Percentiles rank a stretch among this genome's conserved stretches.
phyloP scores from a whole-genome alignment of 2,113 vertebrate species.

The Actenoides hombroni region DNA sequence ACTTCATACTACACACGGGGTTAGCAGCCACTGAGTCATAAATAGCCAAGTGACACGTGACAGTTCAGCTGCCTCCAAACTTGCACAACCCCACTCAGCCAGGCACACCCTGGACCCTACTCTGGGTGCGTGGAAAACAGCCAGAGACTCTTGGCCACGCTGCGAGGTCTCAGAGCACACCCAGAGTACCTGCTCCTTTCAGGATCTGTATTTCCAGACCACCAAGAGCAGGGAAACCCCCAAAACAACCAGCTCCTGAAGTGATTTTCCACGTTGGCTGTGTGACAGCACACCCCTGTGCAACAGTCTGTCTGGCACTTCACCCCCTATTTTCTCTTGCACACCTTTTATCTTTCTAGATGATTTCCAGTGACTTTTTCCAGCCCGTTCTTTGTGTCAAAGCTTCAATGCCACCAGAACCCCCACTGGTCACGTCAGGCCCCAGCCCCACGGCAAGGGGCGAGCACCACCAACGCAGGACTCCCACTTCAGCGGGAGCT shows the following conservation, averaged over 20 bases:
- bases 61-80: neutral
- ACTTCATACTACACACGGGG: neutral
- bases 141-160: accelerated
- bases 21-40: neutral
- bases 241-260: neutral
- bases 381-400: neutral
- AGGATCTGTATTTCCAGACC: neutral
- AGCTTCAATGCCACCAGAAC: neutral
- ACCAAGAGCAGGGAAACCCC: neutral
- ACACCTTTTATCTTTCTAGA: neutral
- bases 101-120: neutral
- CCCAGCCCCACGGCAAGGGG: constrained; percentile 6
- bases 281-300: neutral
- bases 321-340: neutral
- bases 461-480: constrained; percentile 22
- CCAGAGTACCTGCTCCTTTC: neutral
- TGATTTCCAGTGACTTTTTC: neutral
- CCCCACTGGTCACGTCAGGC: neutral
- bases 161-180: neutral
- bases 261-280: neutral
- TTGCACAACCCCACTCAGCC: neutral
- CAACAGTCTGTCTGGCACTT: neutral
- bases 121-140: neutral
- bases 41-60: neutral
- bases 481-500: constrained; percentile 13